Evolutionary conservation across 2,797 vertebrate species (phyloP).

Genomic region (Danio choprae): DNA sequence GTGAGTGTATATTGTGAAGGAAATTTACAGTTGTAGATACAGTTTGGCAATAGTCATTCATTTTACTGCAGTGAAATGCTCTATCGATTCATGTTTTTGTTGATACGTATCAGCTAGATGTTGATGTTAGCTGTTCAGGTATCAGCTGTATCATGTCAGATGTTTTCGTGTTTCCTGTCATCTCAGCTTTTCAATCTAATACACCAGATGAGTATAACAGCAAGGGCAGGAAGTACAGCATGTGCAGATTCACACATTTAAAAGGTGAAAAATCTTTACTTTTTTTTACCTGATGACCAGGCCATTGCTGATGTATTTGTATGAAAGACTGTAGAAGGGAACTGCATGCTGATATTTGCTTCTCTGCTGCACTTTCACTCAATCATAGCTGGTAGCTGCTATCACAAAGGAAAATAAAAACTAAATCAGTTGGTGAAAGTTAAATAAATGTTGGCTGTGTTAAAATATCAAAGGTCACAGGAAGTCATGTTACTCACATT

Average conservation of each 20-base stretch:
- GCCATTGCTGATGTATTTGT: not conserved
- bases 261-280: not conserved
- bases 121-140: not conserved
- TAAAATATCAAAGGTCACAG: too few relatives aligned
- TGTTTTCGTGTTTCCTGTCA: not conserved
- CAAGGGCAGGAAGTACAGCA: not conserved
- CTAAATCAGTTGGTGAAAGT: too few relatives aligned
- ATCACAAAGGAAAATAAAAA: too few relatives aligned
- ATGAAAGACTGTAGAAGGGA: not conserved
- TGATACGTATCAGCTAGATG: not conserved
- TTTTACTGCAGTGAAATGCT: not conserved
- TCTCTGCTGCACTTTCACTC: not conserved
- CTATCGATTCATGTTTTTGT: too few relatives aligned
- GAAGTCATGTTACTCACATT: too few relatives aligned
- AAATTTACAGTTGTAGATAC: too few relatives aligned
- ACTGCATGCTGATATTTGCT: not conserved
- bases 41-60: too few relatives aligned
- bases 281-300: not conserved
- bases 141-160: not conserved
- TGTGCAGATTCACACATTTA: conserved; percentile 9
- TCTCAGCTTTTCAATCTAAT: conserved; percentile 11
- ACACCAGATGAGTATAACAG: not conserved
- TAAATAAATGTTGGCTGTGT: too few relatives aligned
- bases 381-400: not conserved
- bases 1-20: too few relatives aligned